Evolutionary conservation across 1,140 invertebrate species (phyloP).

Genomic region (Drosophila novamexicana): DNA sequence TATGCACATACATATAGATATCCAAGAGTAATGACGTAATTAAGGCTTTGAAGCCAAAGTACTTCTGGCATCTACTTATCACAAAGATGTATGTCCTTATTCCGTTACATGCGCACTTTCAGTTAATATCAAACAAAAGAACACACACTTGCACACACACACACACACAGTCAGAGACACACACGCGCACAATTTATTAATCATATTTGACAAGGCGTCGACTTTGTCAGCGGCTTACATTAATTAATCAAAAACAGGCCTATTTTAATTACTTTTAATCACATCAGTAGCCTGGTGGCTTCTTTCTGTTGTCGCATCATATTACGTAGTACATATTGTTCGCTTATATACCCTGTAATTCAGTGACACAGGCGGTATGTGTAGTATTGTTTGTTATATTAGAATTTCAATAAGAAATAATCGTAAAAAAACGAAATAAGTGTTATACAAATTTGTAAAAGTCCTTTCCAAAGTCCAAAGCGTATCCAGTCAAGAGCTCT

Average conservation of each 20-base stretch:
- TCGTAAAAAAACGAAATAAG: no score
- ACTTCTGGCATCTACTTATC: background rate
- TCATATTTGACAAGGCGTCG: slow-evolving; percentile 51
- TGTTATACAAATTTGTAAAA: no score
- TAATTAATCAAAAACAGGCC: slow-evolving; percentile 50
- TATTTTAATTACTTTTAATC: slow-evolving; percentile 73
- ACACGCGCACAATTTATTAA: slow-evolving; percentile 53
- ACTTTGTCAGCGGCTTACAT: slow-evolving; percentile 43
- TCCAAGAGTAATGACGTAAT: background rate
- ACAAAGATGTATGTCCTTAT: slow-evolving; percentile 13
- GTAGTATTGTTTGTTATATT: no score
- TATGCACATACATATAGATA: background rate
- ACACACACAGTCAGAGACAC: background rate
- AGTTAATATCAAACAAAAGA: slow-evolving; percentile 21
- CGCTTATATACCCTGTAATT: slow-evolving; percentile 7
- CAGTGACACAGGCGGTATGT: background rate
- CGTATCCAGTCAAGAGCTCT: no score
- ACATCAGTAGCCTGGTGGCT: slow-evolving; percentile 35
- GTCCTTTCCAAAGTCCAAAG: no score
- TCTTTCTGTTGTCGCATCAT: slow-evolving; percentile 6
- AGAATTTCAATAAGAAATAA: no score
- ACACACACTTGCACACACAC: background rate
- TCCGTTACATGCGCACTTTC: background rate
- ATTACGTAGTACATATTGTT: slow-evolving; percentile 25
- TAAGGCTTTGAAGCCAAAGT: background rate